Base-by-base conservation (phyloP, 2,888 invertebrate genomes). In the Tipula unca region DNA sequence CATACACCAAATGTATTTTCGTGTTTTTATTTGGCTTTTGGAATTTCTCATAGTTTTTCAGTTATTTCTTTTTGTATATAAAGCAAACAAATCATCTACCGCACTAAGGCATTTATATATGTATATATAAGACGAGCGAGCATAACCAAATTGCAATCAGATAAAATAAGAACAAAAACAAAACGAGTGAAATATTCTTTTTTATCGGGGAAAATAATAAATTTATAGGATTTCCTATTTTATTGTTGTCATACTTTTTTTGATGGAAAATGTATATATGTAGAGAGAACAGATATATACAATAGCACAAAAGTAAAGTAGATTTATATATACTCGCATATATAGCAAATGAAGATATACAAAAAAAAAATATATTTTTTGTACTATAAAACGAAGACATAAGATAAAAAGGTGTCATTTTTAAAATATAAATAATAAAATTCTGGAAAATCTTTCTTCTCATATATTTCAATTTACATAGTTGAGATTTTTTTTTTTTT, bases 381-480 rank as follows among this genome's bases (percentile, higher is more conserved):
- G 2, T 69, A 69, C 48, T 25, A 25, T 69, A 25, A 25, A 69
- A 69, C 69, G 69, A 69, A 69, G 69, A 69, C 69, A 25, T 25
- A 69, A 69, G 69, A 69, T 69, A 69, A 69, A 69, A 69, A 69
- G 69, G 69, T 69, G 69, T 69, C 69, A 69, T 25, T 69, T 69
- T 69, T 25, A 69, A 69, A 69, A 69, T 69, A 69, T 69, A 69
- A 69, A 69, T 69, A 69, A 69, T 69, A 69, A 69, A 69, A 69
- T 69, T 25, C 69, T 69, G 20, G 69, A 69, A 69, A 69, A 69
- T 69, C 17, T 17, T 25, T 69, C 6, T 17, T 25, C 25, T 69
- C 25, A 20, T 69, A 69, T 25, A 69, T 69, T 69, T 69, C 69
- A 69, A 69, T 69, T 69, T 69, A n/a, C n/a, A n/a, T n/a, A 69